Percentiles rank a stretch among this genome's conserved stretches.
Conservation (phyloP, 2,797 vertebrate genomes). For the Rousettus madagascariensis region DNA sequence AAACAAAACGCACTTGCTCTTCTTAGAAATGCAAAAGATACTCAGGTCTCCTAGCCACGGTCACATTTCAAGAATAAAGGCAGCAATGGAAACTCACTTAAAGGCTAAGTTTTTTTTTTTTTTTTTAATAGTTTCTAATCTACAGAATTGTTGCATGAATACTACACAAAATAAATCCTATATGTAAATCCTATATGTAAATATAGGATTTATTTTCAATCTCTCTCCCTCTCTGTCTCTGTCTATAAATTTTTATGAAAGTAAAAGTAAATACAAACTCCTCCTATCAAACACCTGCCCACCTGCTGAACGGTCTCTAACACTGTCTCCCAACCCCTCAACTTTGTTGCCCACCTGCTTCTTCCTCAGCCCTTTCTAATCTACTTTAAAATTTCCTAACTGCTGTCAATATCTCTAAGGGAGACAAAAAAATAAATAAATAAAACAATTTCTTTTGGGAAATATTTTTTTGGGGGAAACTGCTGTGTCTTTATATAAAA, state of each 20-base stretch:
- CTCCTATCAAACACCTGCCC: background rate
- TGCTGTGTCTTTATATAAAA: too few species aligned
- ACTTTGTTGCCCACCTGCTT: background rate
- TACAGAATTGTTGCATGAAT: background rate
- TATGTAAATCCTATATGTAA: too few species aligned
- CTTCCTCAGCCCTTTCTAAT: background rate
- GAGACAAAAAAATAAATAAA: background rate
- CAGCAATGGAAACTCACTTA: background rate
- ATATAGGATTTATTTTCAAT: background rate
- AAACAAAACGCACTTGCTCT: slow-evolving; percentile 40
- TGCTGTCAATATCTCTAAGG: background rate
- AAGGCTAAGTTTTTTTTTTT: background rate
- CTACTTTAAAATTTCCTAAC: background rate
- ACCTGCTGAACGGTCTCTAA: background rate
- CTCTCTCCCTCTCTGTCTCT: background rate
- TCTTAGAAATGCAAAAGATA: background rate
- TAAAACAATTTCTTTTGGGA: too few species aligned
- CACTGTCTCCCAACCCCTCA: background rate
- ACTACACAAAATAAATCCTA: background rate
- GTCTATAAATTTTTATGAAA: background rate
- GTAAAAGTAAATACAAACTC: background rate
- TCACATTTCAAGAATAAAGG: background rate
- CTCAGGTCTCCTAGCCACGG: background rate
- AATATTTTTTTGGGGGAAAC: too few species aligned
- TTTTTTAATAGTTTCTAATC: background rate